Evolutionary conservation across 2,888 invertebrate genomes (phyloP), one percentile per base, ranked within the genome.

Genomic region (Amphipoea oculea): DNA sequence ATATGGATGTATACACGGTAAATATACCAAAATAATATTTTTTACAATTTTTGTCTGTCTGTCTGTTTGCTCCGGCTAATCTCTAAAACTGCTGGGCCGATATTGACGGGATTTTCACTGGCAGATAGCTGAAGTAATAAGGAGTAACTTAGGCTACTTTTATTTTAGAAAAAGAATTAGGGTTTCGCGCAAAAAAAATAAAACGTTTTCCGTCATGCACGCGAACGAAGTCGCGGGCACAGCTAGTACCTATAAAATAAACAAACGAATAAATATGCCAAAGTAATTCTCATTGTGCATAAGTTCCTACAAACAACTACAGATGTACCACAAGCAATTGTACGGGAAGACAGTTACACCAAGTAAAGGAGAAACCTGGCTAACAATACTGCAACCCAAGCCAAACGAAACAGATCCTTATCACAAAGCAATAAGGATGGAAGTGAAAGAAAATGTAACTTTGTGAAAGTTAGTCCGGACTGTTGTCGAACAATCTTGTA

Each of bases 331-430:
- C 90, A 86, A 91, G 88, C 90, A 91, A 93, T 91, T 90, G 91
- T 92, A 92, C 92, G 93, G 93, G 91, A 93, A 94, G 94, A 92
- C 92, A 90, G 92, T 88, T 93, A 93, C 92, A 94, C 92, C 92
- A 92, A 92, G 91, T 88, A 86, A 83, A 86, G 72, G 76, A 82
- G 74, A 77, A 83, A 65, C 62, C 4, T 70, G n/a, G 66, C 76
- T 72, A 86, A 79, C 69, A 86, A 73, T 70, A 71, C 48, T 60
- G 7, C 14, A 40, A 71, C 1, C 11, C 2, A 29, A 63, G 29
- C 29, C 67, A 68, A 78, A 66, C 70, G 11, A 86, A 85, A 82
- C 42, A 54, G 11, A 70, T 11, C 76, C 65, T 45, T 82, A 85
- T 48, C 0, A 0, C 36, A 68, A 62, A 11, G 67, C 0, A 11